phyloP scores from a whole-genome alignment of 2,888 invertebrate genomes.

The Strigamia crassipes region DNA sequence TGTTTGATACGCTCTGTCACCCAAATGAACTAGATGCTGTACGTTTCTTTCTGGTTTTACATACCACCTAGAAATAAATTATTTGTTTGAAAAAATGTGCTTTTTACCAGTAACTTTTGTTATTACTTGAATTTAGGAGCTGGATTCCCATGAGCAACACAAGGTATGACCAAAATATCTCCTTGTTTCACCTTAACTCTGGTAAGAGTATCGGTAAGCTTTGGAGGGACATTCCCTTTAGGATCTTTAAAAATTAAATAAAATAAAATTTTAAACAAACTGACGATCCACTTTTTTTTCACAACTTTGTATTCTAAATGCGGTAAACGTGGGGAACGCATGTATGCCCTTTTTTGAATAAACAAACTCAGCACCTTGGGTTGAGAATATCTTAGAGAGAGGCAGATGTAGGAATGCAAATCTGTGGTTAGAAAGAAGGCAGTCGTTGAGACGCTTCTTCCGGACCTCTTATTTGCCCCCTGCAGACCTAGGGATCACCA shows the following conservation, averaged over 20 bases:
- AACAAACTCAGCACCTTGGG: neutral
- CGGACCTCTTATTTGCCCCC: neutral
- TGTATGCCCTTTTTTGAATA: neutral
- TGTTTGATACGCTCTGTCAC: constrained; percentile 47
- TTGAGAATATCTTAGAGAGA: neutral
- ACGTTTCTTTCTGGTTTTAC: constrained; percentile 43
- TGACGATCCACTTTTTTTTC: too few relatives aligned
- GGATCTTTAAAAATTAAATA: constrained; percentile 31
- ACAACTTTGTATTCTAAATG: too few relatives aligned
- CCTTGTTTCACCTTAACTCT: constrained; percentile 46
- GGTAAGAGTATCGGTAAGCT: constrained; percentile 31
- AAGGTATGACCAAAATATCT: constrained; percentile 49
- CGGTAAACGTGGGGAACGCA: neutral
- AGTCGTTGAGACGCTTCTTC: neutral
- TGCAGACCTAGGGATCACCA: neutral
- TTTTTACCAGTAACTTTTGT: too few relatives aligned
- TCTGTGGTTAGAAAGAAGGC: neutral
- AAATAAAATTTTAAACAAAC: neutral
- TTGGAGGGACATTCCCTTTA: constrained; percentile 46
- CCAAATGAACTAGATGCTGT: constrained; percentile 45
- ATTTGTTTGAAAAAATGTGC: neutral
- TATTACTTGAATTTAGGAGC: constrained; percentile 48
- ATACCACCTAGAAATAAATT: constrained; percentile 45
- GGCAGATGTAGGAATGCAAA: neutral
- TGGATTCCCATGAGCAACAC: constrained; percentile 51